Base-by-base conservation (phyloP, 2,113 vertebrate species). In the Daubentonia madagascariensis region DNA sequence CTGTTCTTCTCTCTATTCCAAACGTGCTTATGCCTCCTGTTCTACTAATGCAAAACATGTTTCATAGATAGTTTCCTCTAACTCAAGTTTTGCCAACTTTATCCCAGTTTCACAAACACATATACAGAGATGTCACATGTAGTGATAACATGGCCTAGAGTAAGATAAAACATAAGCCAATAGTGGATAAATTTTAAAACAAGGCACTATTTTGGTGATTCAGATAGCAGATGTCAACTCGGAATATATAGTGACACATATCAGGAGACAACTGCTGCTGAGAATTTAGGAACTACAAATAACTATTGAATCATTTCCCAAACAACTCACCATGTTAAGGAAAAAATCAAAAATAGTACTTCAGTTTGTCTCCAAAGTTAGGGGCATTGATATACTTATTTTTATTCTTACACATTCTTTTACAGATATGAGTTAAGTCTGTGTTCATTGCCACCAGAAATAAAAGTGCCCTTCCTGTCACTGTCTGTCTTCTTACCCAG, bases 31-130 rank as follows among this genome's bases (percentile, higher is more conserved):
- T 94, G 97, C 97, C 97, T 98, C 97, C 97, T 98, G 98, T 97
- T 98, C 97, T 90, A 72, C 80, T 85, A 96, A 96, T 70, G 97
- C 92, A 98, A 96, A 98, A 97, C 97, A 97, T 98, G 97, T 97
- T 97, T 97, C 95, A 97, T 91, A 97, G 93, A 95, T 75, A 97
- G 94, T 93, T 96, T 96, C 87, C 90, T 97, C 96, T 85, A 93
- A 95, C 96, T 97, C 95, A 95, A 98, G 97, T 98, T 98, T 98
- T 98, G 98, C 98, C 98, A 98, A 98, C 98, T 98, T 97, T 83
- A 98, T 98, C 97, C 97, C 97, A 97, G 97, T 97, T 98, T 98
- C 97, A 96, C 97, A 98, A 97, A 45, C 92, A 96, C 98, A 97
- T 61, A 97, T 94, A 73, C 79, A 96, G 98, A 97, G 93, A 97